phyloP scores from a whole-genome alignment of 2,113 vertebrate genomes.

The Alligator mississippiensis region DNA sequence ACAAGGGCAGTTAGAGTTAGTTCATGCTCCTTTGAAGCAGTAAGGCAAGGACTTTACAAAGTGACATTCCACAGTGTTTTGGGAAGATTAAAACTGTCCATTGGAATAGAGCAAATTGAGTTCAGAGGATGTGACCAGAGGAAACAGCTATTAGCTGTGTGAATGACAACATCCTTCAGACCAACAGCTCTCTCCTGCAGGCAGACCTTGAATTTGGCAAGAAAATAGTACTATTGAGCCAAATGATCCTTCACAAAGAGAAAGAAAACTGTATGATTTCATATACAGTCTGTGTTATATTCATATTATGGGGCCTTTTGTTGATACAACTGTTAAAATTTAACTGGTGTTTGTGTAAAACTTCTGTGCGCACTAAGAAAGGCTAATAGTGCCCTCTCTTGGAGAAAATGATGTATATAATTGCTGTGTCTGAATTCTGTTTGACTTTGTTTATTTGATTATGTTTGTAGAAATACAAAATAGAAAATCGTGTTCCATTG shows the following conservation, averaged over 20 bases:
- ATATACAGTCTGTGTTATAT: not conserved
- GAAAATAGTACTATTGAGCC: accelerated
- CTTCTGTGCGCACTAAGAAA: not conserved
- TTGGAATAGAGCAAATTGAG: not conserved
- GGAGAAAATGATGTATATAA: not conserved
- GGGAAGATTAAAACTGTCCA: not conserved
- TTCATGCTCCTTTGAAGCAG: not conserved
- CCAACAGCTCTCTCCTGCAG: accelerated
- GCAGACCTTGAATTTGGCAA: not conserved
- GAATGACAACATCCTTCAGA: not conserved
- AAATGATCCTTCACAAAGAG: not conserved
- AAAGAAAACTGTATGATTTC: accelerated
- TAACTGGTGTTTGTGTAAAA: not conserved
- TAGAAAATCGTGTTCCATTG: not conserved
- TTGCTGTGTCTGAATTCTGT: not conserved
- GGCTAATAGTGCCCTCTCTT: constrained; percentile 52
- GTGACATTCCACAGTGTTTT: accelerated
- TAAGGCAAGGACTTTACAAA: accelerated
- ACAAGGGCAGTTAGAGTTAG: not conserved
- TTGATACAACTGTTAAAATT: accelerated
- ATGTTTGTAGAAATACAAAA: not conserved
- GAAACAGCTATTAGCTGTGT: not conserved
- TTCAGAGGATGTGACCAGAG: accelerated
- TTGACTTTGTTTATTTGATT: not conserved
- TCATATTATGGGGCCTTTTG: accelerated